Evolutionary conservation across 2,888 invertebrate species (phyloP).

Genomic region (Lasius fuliginosus): DNA sequence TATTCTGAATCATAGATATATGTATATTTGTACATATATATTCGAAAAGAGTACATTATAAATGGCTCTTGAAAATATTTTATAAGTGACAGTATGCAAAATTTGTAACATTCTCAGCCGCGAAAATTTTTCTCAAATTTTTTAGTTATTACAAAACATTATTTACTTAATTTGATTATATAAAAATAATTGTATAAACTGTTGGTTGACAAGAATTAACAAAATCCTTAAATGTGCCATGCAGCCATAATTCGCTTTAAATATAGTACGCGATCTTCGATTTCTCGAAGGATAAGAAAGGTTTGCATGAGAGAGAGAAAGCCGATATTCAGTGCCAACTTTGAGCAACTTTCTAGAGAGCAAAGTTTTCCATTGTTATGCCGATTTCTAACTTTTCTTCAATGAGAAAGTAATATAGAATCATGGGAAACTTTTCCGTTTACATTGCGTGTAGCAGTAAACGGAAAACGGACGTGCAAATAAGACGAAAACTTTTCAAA

Average conservation of each 20-base stretch:
- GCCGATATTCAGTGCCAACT: constrained; percentile 30
- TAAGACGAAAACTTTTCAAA: constrained; percentile 6
- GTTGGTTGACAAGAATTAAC: constrained; percentile 16
- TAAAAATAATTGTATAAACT: background rate
- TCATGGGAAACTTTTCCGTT: constrained; percentile 38
- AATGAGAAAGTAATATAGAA: constrained; percentile 45
- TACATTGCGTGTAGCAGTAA: constrained; percentile 23
- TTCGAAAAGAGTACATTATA: background rate
- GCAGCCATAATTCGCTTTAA: constrained; percentile 35
- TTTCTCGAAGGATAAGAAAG: constrained; percentile 25
- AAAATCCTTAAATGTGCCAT: constrained; percentile 1
- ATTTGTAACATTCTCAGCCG: background rate
- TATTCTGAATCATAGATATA: background rate
- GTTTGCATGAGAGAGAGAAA: constrained; percentile 13
- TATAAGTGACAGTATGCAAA: background rate
- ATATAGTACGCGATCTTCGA: constrained; percentile 34
- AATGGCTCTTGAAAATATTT: background rate
- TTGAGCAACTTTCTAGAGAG: constrained; percentile 48
- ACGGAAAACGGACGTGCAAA: constrained; percentile 38
- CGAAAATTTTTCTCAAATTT: background rate
- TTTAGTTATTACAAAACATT: background rate
- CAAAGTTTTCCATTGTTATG: constrained; percentile 50
- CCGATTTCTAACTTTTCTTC: constrained; percentile 47
- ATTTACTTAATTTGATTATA: constrained; percentile 13
- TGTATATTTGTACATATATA: background rate